Evolutionary conservation across 2,113 vertebrate species (phyloP).

Genomic region (Cebidichthys violaceus): DNA sequence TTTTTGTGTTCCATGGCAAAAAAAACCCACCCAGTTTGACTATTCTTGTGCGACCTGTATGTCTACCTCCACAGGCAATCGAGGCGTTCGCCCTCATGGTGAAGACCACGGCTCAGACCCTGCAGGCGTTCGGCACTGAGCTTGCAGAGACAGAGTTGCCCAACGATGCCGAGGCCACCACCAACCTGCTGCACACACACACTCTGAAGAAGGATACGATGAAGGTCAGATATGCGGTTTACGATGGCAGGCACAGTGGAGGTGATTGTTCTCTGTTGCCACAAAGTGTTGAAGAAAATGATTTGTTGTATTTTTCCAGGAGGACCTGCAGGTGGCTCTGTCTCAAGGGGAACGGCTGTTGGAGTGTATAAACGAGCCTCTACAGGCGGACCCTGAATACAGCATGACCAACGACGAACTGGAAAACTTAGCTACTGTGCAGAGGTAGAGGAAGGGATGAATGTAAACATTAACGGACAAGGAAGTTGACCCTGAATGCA

Average conservation of each 20-base stretch:
- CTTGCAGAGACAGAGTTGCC: constrained; percentile 96
- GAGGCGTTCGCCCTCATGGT: constrained; percentile 97
- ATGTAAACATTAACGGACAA: not conserved
- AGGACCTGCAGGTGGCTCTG: constrained; percentile 89
- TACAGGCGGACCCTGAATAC: constrained; percentile 86
- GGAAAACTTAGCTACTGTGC: constrained; percentile 92
- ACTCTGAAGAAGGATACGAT: constrained; percentile 88
- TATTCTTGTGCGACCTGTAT: not conserved
- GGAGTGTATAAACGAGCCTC: constrained; percentile 88
- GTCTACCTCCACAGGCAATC: constrained; percentile 86
- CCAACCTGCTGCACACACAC: constrained; percentile 87
- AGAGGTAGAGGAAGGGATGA: constrained; percentile 84
- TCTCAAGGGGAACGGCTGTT: constrained; percentile 88
- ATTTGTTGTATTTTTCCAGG: constrained; percentile 75
- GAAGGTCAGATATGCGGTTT: constrained; percentile 85
- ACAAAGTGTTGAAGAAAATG: not conserved
- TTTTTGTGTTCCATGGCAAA: not conserved
- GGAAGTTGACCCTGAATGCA: not conserved
- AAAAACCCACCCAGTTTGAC: not conserved
- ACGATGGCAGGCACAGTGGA: not conserved
- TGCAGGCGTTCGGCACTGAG: constrained; percentile 95
- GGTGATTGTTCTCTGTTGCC: fast-evolving
- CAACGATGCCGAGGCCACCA: constrained; percentile 90
- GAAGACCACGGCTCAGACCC: constrained; percentile 95
- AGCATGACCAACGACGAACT: constrained; percentile 90